Percentiles rank a stretch among this genome's conserved stretches.
Evolutionary conservation across 2,888 invertebrate genomes (phyloP).

Genomic region (Athalia circularis): DNA sequence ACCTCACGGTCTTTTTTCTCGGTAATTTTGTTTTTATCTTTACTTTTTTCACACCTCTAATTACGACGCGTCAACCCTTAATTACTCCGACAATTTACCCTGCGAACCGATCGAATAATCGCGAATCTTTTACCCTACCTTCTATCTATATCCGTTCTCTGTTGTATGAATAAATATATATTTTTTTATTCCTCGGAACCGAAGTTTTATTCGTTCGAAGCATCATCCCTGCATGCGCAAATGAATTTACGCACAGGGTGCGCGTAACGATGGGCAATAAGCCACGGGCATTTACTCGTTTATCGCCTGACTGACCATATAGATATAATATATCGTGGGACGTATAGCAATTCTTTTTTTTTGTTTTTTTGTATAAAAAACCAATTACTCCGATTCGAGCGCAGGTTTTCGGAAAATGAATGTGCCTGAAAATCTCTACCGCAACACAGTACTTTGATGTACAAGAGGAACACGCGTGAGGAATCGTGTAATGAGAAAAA

Average conservation of each 20-base stretch:
- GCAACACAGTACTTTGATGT: no score
- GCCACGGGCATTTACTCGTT: constrained; percentile 34
- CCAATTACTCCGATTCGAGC: background rate
- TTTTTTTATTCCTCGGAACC: background rate
- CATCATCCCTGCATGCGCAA: background rate
- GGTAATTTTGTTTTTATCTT: no score
- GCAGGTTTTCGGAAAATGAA: background rate
- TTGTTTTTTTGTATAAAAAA: background rate
- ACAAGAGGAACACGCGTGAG: no score
- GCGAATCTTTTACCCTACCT: no score
- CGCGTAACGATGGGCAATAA: constrained; percentile 44
- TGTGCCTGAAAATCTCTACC: no score
- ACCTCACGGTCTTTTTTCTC: no score
- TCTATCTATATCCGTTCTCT: no score
- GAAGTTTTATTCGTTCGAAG: background rate
- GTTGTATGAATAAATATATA: no score
- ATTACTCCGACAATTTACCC: no score
- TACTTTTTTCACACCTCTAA: no score
- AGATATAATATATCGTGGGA: background rate
- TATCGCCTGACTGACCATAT: constrained; percentile 13
- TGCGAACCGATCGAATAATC: no score
- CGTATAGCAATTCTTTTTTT: background rate
- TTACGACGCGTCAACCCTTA: no score
- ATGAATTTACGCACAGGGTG: constrained; percentile 44
- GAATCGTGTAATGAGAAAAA: background rate